Evolutionary conservation across 2,888 invertebrate genomes (phyloP), one percentile per base, ranked within the genome.

Genomic region (Aplocera efformata): DNA sequence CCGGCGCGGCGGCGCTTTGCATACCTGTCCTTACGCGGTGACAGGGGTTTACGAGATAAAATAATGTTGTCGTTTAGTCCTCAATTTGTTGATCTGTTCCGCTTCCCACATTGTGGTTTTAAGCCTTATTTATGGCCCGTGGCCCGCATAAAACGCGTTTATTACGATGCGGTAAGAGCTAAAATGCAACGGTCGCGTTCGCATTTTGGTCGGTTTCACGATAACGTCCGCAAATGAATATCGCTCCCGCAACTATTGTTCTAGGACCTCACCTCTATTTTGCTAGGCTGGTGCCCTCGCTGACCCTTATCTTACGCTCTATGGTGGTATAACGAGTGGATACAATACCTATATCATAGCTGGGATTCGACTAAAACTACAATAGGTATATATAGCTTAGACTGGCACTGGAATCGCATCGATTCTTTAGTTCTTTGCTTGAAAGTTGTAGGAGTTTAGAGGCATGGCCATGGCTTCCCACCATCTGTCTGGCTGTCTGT

Each of bases 11-110:
- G 13, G 1, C 20, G 1, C 7, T 8, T 6, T 42, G 42, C 37
- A 33, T 24, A 29, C 56, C 50, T 13, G 47, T 48, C 53, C 53
- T 53, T 50, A 43, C 46, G 48, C 49, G 63, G 60, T 52, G 71
- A 64, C 68, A 67, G 56, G 59, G 61, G 63, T 52, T 53, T 42
- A 32, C 29, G 56, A 63, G 56, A 70, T 63, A 71, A 70, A n/a
- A 64, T 69, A 67, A 60, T 58, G 53, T 54, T 58, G 54, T 58
- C 64, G 63, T 59, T 64, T 60, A 62, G 50, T 53, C 59, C 59
- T 61, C 64, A 59, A 72, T 72, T 68, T 67, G 68, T 67, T 58
- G 60, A 49, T 61, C 47, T 51, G 48, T 43, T 52, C 47, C 42
- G 23, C 38, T 33, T 24, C 21, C 24, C 25, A 21, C 21, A 8